Evolutionary conservation across 1,140 invertebrate genomes (phyloP).

Genomic region (Sitodiplosis mosellana): DNA sequence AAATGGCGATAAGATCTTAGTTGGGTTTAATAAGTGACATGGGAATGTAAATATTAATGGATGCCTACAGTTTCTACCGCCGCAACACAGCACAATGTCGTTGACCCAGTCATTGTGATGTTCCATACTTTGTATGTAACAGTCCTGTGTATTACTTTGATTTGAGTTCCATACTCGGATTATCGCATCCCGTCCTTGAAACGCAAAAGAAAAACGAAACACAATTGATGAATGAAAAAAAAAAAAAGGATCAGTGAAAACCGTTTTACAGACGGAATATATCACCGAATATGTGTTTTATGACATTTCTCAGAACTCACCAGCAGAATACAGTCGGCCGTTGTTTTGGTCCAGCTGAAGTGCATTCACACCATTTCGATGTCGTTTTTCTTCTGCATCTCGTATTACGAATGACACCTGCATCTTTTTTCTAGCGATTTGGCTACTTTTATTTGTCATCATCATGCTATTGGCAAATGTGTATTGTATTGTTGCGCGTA

Average conservation of each 20-base stretch:
- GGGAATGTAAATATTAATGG: not conserved
- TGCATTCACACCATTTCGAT: conserved; percentile 90
- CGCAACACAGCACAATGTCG: conserved; percentile 94
- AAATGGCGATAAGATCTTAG: conserved; percentile 2
- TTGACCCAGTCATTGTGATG: conserved; percentile 99
- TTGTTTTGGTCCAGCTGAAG: conserved; percentile 79
- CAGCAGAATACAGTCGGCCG: conserved; percentile 86
- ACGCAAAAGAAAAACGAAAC: not conserved
- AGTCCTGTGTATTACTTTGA: conserved; percentile 34
- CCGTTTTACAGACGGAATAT: too few relatives aligned
- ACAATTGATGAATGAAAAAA: not conserved
- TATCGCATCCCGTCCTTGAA: conserved; percentile 71
- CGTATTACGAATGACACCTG: conserved; percentile 93
- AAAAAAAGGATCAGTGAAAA: not conserved
- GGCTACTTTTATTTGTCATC: conserved; percentile 27
- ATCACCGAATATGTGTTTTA: too few relatives aligned
- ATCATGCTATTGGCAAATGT: conserved; percentile 3
- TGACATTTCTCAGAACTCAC: conserved; percentile 17
- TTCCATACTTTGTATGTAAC: conserved; percentile 87
- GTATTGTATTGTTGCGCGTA: too few relatives aligned
- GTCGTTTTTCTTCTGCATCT: conserved; percentile 83
- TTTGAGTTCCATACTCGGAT: conserved; percentile 90
- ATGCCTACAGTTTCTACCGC: conserved; percentile 73
- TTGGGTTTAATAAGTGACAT: too few relatives aligned
- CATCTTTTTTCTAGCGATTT: conserved; percentile 43